Evolutionary conservation across 2,888 invertebrate genomes (phyloP), one percentile per base, ranked within the genome.

Genomic region (Ferdinandea cuprea): DNA sequence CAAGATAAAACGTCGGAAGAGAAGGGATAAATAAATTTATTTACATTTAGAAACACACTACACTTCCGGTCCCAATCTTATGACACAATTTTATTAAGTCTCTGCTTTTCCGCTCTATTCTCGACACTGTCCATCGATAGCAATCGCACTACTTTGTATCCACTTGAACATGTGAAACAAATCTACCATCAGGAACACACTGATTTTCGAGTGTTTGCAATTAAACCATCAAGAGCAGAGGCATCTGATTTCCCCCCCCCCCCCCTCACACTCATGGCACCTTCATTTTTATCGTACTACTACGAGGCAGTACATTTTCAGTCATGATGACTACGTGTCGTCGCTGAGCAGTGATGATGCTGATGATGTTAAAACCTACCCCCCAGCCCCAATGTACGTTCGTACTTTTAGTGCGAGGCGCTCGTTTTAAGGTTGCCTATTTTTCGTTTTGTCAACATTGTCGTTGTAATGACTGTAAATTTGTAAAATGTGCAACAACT

Each of bases 151-250:
- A 37, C 56, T 25, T 56, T 58, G 15, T 19, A 15, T 40, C 25
- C 48, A 48, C 48, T 48, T 37, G 30, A 40, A n/a, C 37, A 17
- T 25, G 32, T 9, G 11, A 35, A 56, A 25, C 54, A 68, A 68
- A 68, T 35, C 30, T 7, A 2, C 7, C 56, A 42, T 42, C 40
- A 46, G 54, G 72, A 79, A 25, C 17, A 48, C 68, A 73, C 56
- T 79, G 73, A 63, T 68, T 56, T 68, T 68, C 42, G 73, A 79
- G 68, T 61, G 73, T 63, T 79, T 73, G 79, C 73, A 79, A 79
- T 79, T 73, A 73, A 79, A 63, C 48, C 73, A 63, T 79, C 73
- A 73, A 79, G 61, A 28, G 48, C 40, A 68, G n/a, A n/a, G 44
- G 72, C 72, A 44, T 40, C 21, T 15, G 42, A 61, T 40, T 42